These are phyloP conservation scores for Tragelaphus imberbis DNA, from an alignment of 2,113 vertebrate genomes.

Conservation along the genomic window DNA sequence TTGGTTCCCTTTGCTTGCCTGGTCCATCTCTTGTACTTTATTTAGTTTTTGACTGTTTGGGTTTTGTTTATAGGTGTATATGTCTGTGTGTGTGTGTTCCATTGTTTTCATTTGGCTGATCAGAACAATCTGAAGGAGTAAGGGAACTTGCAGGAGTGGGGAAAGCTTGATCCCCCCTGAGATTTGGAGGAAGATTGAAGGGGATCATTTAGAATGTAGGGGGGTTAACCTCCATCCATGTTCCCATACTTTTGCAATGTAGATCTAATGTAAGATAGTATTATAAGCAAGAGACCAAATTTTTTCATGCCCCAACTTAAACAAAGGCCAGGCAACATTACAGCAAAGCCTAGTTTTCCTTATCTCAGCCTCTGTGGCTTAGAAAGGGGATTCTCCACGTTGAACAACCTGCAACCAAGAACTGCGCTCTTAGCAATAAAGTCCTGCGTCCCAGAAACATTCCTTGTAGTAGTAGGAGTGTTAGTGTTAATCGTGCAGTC, in stretches of 20 bases:
- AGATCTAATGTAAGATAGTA: neutral
- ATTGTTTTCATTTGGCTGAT: neutral
- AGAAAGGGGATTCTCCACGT: neutral
- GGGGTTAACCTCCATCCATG: neutral
- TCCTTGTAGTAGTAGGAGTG: neutral
- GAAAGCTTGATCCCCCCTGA: neutral
- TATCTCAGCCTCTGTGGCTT: neutral
- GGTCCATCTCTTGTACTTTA: neutral
- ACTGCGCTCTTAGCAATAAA: neutral
- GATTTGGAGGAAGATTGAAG: neutral
- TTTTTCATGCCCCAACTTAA: neutral
- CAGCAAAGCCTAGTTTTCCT: neutral
- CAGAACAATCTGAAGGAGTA: neutral
- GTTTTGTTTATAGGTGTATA: neutral
- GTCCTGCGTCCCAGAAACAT: fast-evolving
- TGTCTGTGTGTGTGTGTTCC: fast-evolving
- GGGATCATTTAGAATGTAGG: neutral
- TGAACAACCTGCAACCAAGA: neutral
- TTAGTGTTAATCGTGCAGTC: fast-evolving
- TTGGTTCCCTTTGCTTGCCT: neutral
- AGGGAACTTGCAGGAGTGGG: neutral
- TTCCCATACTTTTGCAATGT: neutral
- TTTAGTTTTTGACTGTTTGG: neutral
- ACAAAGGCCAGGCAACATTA: fast-evolving
- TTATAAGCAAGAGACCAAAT: fast-evolving